phyloP scores from a whole-genome alignment of 2,113 vertebrate species.

The Orycteropus afer region DNA sequence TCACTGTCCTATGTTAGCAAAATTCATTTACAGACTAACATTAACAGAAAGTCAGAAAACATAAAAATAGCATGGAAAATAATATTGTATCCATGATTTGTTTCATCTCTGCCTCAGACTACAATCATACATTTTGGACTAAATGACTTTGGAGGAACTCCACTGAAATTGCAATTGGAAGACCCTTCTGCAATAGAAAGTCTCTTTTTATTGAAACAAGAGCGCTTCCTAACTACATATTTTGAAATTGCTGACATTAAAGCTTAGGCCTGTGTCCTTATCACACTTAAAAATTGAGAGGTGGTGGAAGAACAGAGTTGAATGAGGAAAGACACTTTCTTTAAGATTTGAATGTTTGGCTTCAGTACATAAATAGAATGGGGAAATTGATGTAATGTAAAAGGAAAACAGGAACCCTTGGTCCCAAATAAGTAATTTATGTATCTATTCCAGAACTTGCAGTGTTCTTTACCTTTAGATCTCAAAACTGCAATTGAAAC shows the following conservation, averaged over 20 bases:
- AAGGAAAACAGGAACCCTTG: constrained; percentile 56
- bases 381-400: constrained; percentile 32
- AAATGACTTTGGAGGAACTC: neutral
- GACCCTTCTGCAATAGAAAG: constrained; percentile 21
- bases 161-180: neutral
- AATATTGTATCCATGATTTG: neutral
- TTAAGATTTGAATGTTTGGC: constrained; percentile 45
- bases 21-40: constrained; percentile 52
- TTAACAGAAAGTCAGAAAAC: constrained; percentile 60
- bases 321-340: neutral
- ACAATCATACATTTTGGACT: neutral
- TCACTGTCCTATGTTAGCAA: constrained; percentile 44
- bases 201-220: constrained; percentile 62
- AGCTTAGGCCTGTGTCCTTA: constrained; percentile 34
- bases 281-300: constrained; percentile 47
- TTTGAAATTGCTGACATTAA: constrained; percentile 59
- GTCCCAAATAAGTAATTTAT: constrained; percentile 65
- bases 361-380: constrained; percentile 46
- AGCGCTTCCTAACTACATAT: constrained; percentile 7
- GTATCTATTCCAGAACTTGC: constrained; percentile 56
- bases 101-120: constrained; percentile 29
- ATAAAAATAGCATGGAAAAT: constrained; percentile 47
- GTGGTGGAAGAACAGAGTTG: neutral
- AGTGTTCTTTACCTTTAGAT: constrained; percentile 66
- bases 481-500: constrained; percentile 68